Percentiles rank a stretch among this genome's conserved stretches.
Conservation (phyloP, 2,113 vertebrate species). For the Excalfactoria chinensis region DNA sequence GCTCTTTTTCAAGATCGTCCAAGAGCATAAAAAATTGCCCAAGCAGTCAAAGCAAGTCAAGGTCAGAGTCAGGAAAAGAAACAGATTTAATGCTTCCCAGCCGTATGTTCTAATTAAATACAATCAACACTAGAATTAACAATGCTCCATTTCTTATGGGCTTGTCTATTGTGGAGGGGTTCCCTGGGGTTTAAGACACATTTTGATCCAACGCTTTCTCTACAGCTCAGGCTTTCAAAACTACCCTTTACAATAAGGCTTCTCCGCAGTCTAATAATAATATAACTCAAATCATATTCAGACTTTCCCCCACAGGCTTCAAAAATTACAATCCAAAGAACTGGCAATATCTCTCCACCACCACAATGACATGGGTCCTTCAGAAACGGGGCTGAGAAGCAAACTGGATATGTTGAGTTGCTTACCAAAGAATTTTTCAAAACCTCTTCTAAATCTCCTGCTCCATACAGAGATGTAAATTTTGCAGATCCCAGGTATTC, state of each 20-base stretch:
- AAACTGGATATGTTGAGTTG: not conserved
- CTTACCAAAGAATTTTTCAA: not conserved
- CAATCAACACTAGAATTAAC: constrained; percentile 43
- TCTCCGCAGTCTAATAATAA: not conserved
- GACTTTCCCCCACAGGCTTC: not conserved
- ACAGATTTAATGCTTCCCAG: constrained; percentile 40
- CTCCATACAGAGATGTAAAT: not conserved
- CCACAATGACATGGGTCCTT: not conserved
- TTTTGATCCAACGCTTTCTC: not conserved
- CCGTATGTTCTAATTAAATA: constrained; percentile 40
- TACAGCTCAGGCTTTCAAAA: not conserved
- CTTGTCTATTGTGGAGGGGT: not conserved
- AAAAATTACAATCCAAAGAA: not conserved
- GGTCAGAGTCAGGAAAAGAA: not conserved
- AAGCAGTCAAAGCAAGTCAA: not conserved
- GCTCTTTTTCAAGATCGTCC: not conserved
- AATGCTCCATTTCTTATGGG: not conserved
- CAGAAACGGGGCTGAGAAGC: not conserved
- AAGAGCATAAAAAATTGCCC: not conserved
- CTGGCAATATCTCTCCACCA: not conserved
- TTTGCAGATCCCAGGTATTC: not conserved
- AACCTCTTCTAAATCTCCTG: not conserved
- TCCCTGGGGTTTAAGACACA: not conserved
- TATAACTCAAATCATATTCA: not conserved
- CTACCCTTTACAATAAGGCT: not conserved